Evolutionary conservation across 2,888 invertebrate genomes (phyloP), one percentile per base, ranked within the genome.

Genomic region (Orthosia cruda): DNA sequence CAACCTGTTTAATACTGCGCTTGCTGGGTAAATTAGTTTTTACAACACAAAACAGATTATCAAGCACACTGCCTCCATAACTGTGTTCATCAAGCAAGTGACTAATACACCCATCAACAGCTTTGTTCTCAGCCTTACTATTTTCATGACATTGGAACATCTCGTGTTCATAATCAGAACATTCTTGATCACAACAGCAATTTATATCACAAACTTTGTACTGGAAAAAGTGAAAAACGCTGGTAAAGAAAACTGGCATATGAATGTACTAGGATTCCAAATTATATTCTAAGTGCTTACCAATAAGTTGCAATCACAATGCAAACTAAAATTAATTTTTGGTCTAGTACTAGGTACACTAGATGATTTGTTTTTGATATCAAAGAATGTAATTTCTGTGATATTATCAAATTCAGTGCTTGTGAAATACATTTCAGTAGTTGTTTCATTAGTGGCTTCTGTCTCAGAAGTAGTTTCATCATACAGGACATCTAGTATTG

Each of bases 151-250:
- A 98, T 75, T 94, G 91, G 23, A 97, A 96, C 93, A 99, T 98
- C 74, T 93, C 90, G 74, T 96, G 95, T 86, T 98, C 97, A 68
- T 95, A 94, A 45, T 95, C 93, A 15, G 97, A 94, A 90, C 99
- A 99, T 87, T 98, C 98, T 63, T 88, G 90, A 92, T 99, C 99
- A 92, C 99, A 99, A 91, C 98, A 99, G 91, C 99, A 99, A 92
- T 98, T 98, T 69, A 98, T 97, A 93, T 99, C 98, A 94, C 99
- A 99, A 54, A 96, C 94, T 86, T 96, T 94, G 65, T 94, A 93
- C 98, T 98, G 92, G 12, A 94, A 94, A 65, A 68, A 80, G 63
- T 74, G 80, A 55, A 74, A n/a, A 45, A 32, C 23, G 52, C 32
- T 72, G 5, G 3, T 54, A 18, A 59, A 50, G 13, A 76, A 49